A percentile compares a stretch with the other conserved stretches of the same genome.
phyloP scores from a whole-genome alignment of 2,888 invertebrate genomes.

The Cryptocephalus moraei region DNA sequence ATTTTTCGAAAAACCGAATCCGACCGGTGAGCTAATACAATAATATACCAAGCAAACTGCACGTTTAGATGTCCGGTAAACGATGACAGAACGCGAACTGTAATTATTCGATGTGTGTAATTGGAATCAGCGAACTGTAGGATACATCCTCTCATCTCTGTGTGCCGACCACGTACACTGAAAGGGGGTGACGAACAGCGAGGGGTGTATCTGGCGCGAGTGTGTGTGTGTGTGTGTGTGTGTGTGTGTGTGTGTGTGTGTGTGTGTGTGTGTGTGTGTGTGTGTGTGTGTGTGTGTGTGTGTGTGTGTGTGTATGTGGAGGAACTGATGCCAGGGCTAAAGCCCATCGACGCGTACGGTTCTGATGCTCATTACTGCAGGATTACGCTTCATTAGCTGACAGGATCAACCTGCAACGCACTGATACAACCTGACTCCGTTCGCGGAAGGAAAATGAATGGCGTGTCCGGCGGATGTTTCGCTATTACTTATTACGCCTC shows the following conservation, averaged over 20 bases:
- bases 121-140: neutral
- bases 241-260: slow-evolving; percentile 1
- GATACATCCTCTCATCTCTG: neutral
- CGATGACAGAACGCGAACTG: neutral
- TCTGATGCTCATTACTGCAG: slow-evolving; percentile 32
- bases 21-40: too few relatives aligned
- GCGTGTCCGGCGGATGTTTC: too few relatives aligned
- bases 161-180: too few relatives aligned
- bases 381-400: slow-evolving; percentile 37
- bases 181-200: neutral
- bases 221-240: neutral
- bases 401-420: slow-evolving; percentile 27
- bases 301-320: neutral
- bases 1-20: too few relatives aligned
- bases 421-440: slow-evolving; percentile 12
- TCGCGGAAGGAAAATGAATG: neutral
- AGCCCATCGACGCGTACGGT: slow-evolving; percentile 23
- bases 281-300: too few relatives aligned
- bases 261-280: too few relatives aligned
- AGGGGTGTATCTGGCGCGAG: neutral
- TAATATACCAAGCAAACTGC: too few relatives aligned
- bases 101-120: slow-evolving; percentile 1
- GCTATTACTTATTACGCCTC: too few relatives aligned
- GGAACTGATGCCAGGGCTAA: slow-evolving; percentile 15
- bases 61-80: too few relatives aligned